A percentile compares a stretch with the other conserved stretches of the same genome.
These are phyloP conservation scores for Leptinotarsa undecemlineata DNA, from an alignment of 1,140 invertebrate species.

Conservation along the genomic window DNA sequence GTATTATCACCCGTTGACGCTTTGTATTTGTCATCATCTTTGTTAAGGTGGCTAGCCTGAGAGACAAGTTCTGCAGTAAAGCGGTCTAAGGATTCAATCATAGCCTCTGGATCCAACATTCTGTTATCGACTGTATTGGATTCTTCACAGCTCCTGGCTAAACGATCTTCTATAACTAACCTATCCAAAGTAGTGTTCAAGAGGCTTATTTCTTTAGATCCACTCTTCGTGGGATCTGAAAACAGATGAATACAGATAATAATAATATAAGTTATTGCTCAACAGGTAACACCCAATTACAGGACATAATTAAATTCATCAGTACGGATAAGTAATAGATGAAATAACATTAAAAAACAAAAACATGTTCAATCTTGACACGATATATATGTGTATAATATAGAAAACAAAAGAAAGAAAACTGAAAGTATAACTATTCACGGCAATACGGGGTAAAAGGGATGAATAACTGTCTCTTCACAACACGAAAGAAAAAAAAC, in stretches of 20 bases:
- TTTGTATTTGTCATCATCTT: conserved; percentile 46
- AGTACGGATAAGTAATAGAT: too few species aligned
- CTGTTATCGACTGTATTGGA: conserved; percentile 46
- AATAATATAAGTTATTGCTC: too few species aligned
- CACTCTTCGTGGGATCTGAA: conserved; percentile 49
- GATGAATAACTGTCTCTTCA: too few species aligned
- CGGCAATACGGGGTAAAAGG: too few species aligned
- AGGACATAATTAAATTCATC: too few species aligned
- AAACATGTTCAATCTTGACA: too few species aligned
- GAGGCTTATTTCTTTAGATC: conserved; percentile 46
- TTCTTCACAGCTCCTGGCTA: conserved; percentile 43
- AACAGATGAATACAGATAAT: not conserved
- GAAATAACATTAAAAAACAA: too few species aligned
- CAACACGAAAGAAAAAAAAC: too few species aligned
- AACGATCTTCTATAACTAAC: conserved; percentile 28
- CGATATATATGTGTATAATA: too few species aligned
- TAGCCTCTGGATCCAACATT: conserved; percentile 65
- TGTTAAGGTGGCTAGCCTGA: conserved; percentile 58
- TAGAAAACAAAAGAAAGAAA: too few species aligned
- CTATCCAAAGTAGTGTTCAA: conserved; percentile 44
- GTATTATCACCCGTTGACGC: conserved; percentile 57
- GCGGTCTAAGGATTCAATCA: conserved; percentile 69
- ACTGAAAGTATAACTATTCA: too few species aligned
- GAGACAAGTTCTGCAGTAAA: conserved; percentile 67
- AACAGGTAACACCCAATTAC: too few species aligned